These are phyloP conservation scores for Paradoxurus hermaphroditus DNA, from an alignment of 2,113 vertebrate genomes.

Conservation along the genomic window DNA sequence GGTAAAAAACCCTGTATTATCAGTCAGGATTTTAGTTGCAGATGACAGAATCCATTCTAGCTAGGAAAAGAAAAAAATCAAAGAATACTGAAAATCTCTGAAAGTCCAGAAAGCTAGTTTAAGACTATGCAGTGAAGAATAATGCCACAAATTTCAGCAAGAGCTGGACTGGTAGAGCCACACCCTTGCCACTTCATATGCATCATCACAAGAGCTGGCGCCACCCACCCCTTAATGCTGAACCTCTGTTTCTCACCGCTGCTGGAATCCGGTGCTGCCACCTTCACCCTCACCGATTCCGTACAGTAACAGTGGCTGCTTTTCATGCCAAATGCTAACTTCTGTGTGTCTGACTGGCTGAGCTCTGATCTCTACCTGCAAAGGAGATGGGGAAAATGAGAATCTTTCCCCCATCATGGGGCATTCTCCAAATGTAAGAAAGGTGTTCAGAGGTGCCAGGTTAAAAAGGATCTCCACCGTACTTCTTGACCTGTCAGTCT, in stretches of 20 bases:
- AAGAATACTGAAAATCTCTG: not conserved
- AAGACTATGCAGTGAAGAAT: not conserved
- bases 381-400: not conserved
- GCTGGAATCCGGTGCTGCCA: not conserved
- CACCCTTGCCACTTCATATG: not conserved
- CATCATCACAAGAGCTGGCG: not conserved
- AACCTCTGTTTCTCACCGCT: not conserved
- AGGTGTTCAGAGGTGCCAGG: not conserved
- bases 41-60: slow-evolving; percentile 1
- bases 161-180: not conserved
- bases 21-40: not conserved
- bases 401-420: not conserved
- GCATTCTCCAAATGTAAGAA: not conserved
- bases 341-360: not conserved
- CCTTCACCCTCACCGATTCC: not conserved
- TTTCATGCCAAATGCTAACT: not conserved
- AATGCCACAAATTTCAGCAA: not conserved
- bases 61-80: not conserved
- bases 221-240: not conserved
- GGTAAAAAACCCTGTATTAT: not conserved
- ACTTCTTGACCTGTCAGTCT: not conserved
- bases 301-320: not conserved
- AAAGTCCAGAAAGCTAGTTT: not conserved
- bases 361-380: not conserved
- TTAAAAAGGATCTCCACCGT: not conserved